Evolutionary conservation across 1,140 invertebrate species (phyloP).

Genomic region (Drosophila biarmipes): DNA sequence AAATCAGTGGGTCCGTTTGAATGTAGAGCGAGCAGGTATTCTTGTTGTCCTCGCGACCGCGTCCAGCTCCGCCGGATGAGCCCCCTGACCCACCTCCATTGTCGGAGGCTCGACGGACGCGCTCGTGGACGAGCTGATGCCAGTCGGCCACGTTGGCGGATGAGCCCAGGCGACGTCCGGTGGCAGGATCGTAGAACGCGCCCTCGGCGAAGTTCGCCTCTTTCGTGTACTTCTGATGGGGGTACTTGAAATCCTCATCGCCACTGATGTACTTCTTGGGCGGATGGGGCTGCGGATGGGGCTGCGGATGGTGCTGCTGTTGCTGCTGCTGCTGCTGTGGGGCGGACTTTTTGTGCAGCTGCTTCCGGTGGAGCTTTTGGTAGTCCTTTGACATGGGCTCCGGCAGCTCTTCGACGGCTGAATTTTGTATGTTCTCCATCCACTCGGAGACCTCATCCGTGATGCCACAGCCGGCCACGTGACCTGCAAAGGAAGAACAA

Average conservation of each 20-base stretch:
- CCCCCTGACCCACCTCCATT: slow-evolving; percentile 82
- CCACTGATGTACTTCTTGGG: slow-evolving; percentile 83
- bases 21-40: slow-evolving; percentile 98
- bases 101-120: slow-evolving; percentile 85
- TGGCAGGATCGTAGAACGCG: slow-evolving; percentile 76
- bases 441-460: slow-evolving; percentile 93
- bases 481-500: slow-evolving; percentile 86
- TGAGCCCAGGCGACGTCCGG: slow-evolving; percentile 66
- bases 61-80: slow-evolving; percentile 59
- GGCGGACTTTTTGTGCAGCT: slow-evolving; percentile 73
- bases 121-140: slow-evolving; percentile 80
- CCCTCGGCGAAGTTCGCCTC: slow-evolving; percentile 83
- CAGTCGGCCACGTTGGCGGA: slow-evolving; percentile 69
- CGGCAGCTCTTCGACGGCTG: slow-evolving; percentile 86
- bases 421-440: slow-evolving; percentile 97
- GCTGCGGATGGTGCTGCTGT: slow-evolving; percentile 66
- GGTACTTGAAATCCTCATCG: slow-evolving; percentile 82
- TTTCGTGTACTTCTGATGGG: slow-evolving; percentile 84
- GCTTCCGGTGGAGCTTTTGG: slow-evolving; percentile 74
- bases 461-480: slow-evolving; percentile 93
- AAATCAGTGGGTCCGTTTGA: slow-evolving; percentile 98
- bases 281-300: slow-evolving; percentile 80
- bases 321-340: slow-evolving; percentile 67
- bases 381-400: slow-evolving; percentile 83
- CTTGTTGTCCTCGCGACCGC: slow-evolving; percentile 88